Base-by-base conservation (phyloP, 2,888 invertebrate species). In the Dicyrtoma fusca region DNA sequence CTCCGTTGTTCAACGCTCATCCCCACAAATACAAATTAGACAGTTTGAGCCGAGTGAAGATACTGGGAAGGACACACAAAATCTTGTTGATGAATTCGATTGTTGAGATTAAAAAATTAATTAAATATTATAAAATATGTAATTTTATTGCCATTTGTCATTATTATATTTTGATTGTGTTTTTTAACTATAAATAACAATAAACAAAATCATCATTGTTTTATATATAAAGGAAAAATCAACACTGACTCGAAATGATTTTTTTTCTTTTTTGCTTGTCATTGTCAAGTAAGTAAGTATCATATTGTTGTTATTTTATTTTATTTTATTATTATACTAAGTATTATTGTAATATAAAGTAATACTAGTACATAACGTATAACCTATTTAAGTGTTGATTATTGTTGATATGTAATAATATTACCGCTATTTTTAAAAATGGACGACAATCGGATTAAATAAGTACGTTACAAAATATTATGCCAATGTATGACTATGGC, bases 51-150 rank as follows among this genome's bases (percentile, higher is more conserved):
- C 95, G 3, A 88, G 90, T 68, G 88, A 89, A 73, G 95, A 95
- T 84, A 92, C 93, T 71, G 94, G 94, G 83, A 92, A 91, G 84
- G 95, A 95, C 85, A 95, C 95, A 61, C 92, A 92, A 84, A 90
- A 91, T 84, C 88, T 95, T 80, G 95, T 95, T 80, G 90, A 90
- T 84, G 95, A 95, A 87, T 94, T 94, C 87, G 74, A 74, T 65
- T 74, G 74, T 62, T 74, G 49, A 73, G 26, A 47, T 23, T 34
- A 51, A 23, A 34, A 34, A 34, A 34, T 34, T 34, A 34, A 34
- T 34, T 34, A 34, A 34, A 34, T 34, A 34, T 34, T 34, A 34
- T 34, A 5, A 34, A 34, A 5, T 34, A 34, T 34, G 34, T 34
- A 34, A 34, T 34, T 34, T 34, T 34, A 34, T 34, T 34, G 34